Conservation (phyloP, 2,797 vertebrate species). For the Borostomias antarcticus region DNA sequence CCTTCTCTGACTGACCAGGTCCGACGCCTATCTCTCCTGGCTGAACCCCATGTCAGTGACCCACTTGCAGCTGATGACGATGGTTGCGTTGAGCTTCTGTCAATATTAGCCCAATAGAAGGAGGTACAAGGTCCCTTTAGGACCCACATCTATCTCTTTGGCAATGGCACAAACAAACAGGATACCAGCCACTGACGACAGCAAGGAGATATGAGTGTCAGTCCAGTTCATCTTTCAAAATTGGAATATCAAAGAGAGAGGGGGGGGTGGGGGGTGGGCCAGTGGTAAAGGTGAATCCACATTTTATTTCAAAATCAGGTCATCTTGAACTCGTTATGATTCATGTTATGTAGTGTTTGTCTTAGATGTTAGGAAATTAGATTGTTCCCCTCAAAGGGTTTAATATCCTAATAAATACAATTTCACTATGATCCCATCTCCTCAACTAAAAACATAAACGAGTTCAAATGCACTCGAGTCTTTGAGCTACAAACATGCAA, state of each 20-base stretch:
- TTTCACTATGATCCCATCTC: background rate
- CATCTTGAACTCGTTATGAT: too few species aligned
- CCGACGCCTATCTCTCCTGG: constrained; percentile 20
- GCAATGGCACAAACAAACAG: constrained; percentile 41
- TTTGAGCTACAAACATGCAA: background rate
- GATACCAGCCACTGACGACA: constrained; percentile 49
- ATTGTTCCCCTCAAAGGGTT: too few species aligned
- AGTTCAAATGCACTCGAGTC: too few species aligned
- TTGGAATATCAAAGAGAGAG: background rate
- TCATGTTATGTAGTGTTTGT: too few species aligned
- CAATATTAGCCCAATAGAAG: constrained; percentile 63
- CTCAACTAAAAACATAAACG: background rate
- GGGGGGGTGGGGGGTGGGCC: background rate
- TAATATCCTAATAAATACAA: too few species aligned
- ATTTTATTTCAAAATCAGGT: background rate
- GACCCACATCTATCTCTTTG: constrained; percentile 39
- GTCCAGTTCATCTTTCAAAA: constrained; percentile 28
- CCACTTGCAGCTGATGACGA: constrained; percentile 48
- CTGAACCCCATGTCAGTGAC: constrained; percentile 60
- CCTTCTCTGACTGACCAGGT: constrained; percentile 1
- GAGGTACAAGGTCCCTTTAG: constrained; percentile 37
- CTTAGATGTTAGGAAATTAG: too few species aligned
- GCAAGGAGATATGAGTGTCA: constrained; percentile 17
- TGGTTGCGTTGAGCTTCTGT: constrained; percentile 32
- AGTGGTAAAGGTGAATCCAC: background rate